phyloP scores from a whole-genome alignment of 2,797 vertebrate species.

The Onychomys torridus region DNA sequence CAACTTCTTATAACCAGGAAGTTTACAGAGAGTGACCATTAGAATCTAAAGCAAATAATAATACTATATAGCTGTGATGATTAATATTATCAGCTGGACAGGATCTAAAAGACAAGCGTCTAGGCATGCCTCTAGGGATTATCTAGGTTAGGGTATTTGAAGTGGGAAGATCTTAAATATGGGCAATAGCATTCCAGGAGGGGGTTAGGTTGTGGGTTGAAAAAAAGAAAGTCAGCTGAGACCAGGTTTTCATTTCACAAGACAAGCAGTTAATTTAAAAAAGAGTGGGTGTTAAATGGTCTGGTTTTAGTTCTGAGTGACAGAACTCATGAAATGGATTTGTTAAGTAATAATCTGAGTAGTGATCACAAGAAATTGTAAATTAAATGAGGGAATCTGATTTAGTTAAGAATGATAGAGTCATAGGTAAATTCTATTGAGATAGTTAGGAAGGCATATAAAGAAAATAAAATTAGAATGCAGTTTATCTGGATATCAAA shows the following conservation, averaged over 20 bases:
- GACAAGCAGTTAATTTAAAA: background rate
- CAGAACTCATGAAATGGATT: background rate
- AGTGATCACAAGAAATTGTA: background rate
- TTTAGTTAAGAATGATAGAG: background rate
- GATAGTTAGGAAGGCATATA: background rate
- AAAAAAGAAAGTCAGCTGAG: background rate
- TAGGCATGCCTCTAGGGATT: background rate
- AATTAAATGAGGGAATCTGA: background rate
- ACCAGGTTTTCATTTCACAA: no score
- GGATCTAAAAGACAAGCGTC: background rate
- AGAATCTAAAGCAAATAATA: slow-evolving; percentile 7
- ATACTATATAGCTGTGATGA: background rate
- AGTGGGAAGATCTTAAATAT: background rate
- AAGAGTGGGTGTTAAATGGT: background rate
- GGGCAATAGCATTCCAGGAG: background rate
- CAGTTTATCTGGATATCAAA: background rate
- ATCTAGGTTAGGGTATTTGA: background rate
- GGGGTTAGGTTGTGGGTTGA: background rate
- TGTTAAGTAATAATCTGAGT: background rate
- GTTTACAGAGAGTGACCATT: background rate
- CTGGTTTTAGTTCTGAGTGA: background rate
- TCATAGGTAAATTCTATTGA: background rate
- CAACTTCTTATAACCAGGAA: background rate
- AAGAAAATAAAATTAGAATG: background rate
- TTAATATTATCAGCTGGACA: background rate